phyloP scores from a whole-genome alignment of 2,888 invertebrate species.

The Tipula helvola region DNA sequence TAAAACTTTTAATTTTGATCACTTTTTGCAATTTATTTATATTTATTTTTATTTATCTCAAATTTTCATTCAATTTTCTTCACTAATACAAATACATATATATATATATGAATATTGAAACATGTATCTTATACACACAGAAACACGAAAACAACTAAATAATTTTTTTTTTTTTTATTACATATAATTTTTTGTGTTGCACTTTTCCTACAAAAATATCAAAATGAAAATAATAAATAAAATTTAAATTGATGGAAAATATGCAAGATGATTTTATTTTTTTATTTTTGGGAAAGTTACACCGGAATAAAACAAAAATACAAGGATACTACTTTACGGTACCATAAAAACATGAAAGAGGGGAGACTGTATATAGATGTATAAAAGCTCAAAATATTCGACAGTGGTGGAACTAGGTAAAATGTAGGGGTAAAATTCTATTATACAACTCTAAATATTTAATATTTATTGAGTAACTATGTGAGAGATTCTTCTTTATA shows the following conservation, averaged over 20 bases:
- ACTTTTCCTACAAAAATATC: background rate
- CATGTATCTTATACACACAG: background rate
- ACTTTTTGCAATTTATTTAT: background rate
- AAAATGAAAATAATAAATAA: background rate
- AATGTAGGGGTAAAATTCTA: background rate
- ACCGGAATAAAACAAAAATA: background rate
- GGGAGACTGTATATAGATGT: background rate
- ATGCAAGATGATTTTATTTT: background rate
- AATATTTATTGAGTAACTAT: no score
- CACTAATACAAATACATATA: background rate
- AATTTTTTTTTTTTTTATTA: background rate
- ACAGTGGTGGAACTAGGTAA: background rate
- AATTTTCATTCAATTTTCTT: background rate
- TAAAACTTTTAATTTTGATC: background rate
- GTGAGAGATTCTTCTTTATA: no score
- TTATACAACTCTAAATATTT: no score
- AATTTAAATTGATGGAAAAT: background rate
- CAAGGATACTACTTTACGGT: background rate
- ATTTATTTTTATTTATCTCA: background rate
- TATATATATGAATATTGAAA: background rate
- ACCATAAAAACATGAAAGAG: background rate
- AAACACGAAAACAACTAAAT: background rate
- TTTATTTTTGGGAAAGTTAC: background rate
- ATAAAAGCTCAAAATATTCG: background rate
- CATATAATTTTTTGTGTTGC: background rate